A percentile compares a stretch with the other conserved stretches of the same genome.
These are phyloP conservation scores for Smutsia temminckii DNA, from an alignment of 2,797 vertebrate genomes.

Conservation along the genomic window DNA sequence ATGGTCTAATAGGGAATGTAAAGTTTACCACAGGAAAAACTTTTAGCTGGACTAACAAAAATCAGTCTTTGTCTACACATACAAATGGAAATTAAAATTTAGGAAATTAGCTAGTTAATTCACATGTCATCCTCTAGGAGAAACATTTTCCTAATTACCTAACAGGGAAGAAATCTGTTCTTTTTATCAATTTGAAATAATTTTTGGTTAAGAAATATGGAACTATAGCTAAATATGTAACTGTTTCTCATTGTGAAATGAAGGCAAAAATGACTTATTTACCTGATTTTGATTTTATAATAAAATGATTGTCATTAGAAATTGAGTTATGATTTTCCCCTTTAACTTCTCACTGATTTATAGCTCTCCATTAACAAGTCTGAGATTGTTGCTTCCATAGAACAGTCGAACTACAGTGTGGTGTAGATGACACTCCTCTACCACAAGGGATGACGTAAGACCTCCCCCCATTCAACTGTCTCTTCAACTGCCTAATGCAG, in stretches of 20 bases:
- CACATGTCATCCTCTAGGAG: not conserved
- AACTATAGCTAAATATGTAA: not conserved
- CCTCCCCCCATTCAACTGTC: fast-evolving
- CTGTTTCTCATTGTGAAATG: not conserved
- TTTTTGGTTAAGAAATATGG: not conserved
- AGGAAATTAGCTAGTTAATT: not conserved
- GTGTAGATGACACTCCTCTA: not conserved
- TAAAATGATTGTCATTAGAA: not conserved
- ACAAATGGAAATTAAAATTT: not conserved
- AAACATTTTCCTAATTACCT: not conserved
- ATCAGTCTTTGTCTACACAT: not conserved
- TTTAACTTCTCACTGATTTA: not conserved
- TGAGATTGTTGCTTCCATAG: not conserved
- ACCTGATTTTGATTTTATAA: not conserved
- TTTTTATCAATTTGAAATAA: not conserved
- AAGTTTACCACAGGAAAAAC: not conserved
- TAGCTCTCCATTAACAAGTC: not conserved
- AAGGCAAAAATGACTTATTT: not conserved
- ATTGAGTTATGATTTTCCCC: not conserved
- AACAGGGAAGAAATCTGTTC: not conserved
- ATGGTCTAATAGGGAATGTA: slow-evolving; percentile 18
- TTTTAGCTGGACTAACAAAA: not conserved
- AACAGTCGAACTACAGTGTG: not conserved
- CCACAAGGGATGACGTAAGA: not conserved
- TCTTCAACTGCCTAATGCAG: not conserved